phyloP scores from a whole-genome alignment of 92 coral and sea anemone species.

The Epizoanthus ramosus region DNA sequence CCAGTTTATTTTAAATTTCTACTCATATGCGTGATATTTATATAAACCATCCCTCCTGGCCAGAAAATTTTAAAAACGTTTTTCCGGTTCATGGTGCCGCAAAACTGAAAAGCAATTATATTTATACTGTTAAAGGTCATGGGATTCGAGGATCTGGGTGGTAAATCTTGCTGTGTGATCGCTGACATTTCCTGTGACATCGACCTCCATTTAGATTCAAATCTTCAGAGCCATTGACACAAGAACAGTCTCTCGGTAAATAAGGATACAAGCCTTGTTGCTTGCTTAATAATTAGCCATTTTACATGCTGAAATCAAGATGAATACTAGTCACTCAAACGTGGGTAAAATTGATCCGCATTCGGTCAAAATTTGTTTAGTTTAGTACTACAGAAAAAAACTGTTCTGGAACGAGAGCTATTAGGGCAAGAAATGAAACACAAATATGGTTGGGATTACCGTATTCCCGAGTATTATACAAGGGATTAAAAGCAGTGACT shows the following conservation, averaged over 20 bases:
- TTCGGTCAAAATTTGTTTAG: neutral
- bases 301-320: neutral
- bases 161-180: constrained; percentile 10
- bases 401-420: constrained; percentile 27
- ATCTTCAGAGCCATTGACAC: constrained; percentile 1
- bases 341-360: neutral
- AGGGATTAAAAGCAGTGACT: constrained; percentile 9
- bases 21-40: neutral
- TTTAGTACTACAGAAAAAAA: neutral
- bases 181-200: constrained; percentile 40
- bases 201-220: constrained; percentile 27
- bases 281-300: neutral
- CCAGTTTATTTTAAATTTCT: no score
- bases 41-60: constrained; percentile 16
- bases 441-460: neutral
- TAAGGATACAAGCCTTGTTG: neutral
- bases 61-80: neutral
- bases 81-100: neutral
- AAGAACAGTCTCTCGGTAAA: neutral
- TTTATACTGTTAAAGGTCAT: neutral
- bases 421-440: neutral
- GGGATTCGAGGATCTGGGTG: constrained; percentile 24
- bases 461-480: constrained; percentile 4
- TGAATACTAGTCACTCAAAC: neutral
- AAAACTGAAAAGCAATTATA: constrained; percentile 4